These are phyloP conservation scores for Nematostella vectensis DNA, from an alignment of 92 coral and sea anemone genomes.

Conservation along the genomic window DNA sequence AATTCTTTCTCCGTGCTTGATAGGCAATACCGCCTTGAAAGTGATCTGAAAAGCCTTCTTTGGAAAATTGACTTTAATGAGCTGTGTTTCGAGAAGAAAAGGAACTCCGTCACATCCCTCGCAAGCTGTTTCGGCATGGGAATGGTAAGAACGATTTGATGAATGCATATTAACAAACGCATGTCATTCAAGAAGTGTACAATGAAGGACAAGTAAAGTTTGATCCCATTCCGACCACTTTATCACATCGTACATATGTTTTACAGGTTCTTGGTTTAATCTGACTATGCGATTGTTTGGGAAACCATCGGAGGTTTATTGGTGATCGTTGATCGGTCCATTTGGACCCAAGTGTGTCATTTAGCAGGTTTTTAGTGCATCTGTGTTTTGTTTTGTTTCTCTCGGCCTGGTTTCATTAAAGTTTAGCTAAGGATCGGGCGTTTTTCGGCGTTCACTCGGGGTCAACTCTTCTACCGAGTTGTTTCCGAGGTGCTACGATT, in stretches of 20 bases:
- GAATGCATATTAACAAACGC: not conserved
- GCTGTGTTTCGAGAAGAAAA: constrained; percentile 69
- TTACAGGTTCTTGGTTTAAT: not conserved
- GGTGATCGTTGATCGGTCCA: too few species aligned
- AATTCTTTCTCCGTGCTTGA: too few species aligned
- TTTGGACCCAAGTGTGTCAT: too few species aligned
- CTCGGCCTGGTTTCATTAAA: too few species aligned
- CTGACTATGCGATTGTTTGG: too few species aligned
- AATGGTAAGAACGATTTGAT: not conserved
- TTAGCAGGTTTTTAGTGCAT: too few species aligned
- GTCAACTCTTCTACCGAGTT: too few species aligned
- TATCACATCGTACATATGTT: not conserved
- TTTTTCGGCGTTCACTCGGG: too few species aligned
- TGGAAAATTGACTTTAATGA: constrained; percentile 89
- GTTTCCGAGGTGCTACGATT: not conserved
- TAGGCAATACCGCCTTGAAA: constrained; percentile 77
- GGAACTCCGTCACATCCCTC: constrained; percentile 71
- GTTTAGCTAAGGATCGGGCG: too few species aligned
- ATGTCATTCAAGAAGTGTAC: too few species aligned
- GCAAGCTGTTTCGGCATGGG: constrained; percentile 60
- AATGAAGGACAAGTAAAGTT: not conserved
- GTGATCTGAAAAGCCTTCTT: constrained; percentile 66
- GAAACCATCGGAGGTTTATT: too few species aligned
- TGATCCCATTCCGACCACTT: not conserved
- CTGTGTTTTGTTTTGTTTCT: too few species aligned